These are phyloP conservation scores for Acanthurus tractus DNA, from an alignment of 2,797 vertebrate genomes.

Conservation along the genomic window DNA sequence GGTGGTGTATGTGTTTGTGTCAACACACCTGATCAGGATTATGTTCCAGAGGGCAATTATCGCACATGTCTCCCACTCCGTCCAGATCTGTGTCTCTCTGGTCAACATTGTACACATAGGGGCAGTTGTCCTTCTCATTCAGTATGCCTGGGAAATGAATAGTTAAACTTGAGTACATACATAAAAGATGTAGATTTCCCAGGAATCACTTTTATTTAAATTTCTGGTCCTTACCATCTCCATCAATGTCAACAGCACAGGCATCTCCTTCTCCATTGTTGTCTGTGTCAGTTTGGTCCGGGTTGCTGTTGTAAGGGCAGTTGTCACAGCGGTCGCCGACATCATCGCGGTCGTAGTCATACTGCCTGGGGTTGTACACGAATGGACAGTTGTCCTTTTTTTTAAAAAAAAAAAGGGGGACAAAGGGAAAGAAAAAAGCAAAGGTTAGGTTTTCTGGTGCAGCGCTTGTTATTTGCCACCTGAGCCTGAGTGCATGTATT, in stretches of 20 bases:
- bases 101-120: slow-evolving; percentile 96
- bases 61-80: slow-evolving; percentile 97
- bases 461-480: slow-evolving; percentile 58
- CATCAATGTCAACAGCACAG: slow-evolving; percentile 96
- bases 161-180: background rate
- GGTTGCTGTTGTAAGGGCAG: slow-evolving; percentile 97
- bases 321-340: slow-evolving; percentile 98
- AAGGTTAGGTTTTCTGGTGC: slow-evolving; percentile 49
- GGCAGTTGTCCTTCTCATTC: slow-evolving; percentile 96
- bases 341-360: slow-evolving; percentile 97
- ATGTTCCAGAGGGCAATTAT: slow-evolving; percentile 98
- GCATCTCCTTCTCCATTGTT: slow-evolving; percentile 96
- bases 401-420: no score
- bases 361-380: slow-evolving; percentile 96
- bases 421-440: slow-evolving; percentile 19
- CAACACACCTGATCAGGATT: slow-evolving; percentile 96
- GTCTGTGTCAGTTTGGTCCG: slow-evolving; percentile 97
- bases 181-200: background rate
- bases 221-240: slow-evolving; percentile 88
- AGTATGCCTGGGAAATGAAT: slow-evolving; percentile 88
- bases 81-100: slow-evolving; percentile 96
- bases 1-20: slow-evolving; percentile 16
- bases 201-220: background rate
- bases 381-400: slow-evolving; percentile 97
- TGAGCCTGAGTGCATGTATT: slow-evolving; percentile 56